These are phyloP conservation scores for Rhopalosiphum nymphaeae DNA, from an alignment of 2,888 invertebrate genomes.

Conservation along the genomic window DNA sequence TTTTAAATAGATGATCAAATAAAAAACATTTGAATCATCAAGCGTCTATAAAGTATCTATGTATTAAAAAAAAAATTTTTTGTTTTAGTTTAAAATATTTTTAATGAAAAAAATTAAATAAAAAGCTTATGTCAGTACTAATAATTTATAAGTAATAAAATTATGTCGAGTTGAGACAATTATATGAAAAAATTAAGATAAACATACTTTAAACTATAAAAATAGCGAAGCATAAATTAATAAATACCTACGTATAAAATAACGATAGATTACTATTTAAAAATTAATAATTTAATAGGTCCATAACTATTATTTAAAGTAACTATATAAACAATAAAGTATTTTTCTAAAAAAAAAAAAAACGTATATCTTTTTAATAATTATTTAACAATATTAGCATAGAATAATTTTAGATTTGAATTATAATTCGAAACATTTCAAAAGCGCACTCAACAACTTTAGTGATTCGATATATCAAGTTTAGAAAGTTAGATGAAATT, in stretches of 20 bases:
- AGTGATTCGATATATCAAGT: neutral
- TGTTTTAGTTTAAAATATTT: neutral
- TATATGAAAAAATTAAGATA: neutral
- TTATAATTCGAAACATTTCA: neutral
- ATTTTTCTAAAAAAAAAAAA: neutral
- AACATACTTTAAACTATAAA: neutral
- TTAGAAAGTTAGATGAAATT: neutral
- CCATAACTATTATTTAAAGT: neutral
- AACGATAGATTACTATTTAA: neutral
- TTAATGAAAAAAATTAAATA: neutral
- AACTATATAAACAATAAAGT: neutral
- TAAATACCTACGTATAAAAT: neutral
- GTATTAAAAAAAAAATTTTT: neutral
- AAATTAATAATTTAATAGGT: neutral
- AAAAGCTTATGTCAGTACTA: neutral
- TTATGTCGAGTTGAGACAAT: neutral
- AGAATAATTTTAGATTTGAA: neutral
- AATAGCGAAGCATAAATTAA: neutral
- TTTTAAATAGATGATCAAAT: neutral
- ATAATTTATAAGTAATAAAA: neutral
- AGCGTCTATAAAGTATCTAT: neutral
- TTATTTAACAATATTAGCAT: neutral
- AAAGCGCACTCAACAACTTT: neutral
- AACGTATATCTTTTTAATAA: neutral
- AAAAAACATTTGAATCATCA: neutral